Evolutionary conservation across 2,888 invertebrate genomes (phyloP).

Genomic region (Alloplasta piceator): DNA sequence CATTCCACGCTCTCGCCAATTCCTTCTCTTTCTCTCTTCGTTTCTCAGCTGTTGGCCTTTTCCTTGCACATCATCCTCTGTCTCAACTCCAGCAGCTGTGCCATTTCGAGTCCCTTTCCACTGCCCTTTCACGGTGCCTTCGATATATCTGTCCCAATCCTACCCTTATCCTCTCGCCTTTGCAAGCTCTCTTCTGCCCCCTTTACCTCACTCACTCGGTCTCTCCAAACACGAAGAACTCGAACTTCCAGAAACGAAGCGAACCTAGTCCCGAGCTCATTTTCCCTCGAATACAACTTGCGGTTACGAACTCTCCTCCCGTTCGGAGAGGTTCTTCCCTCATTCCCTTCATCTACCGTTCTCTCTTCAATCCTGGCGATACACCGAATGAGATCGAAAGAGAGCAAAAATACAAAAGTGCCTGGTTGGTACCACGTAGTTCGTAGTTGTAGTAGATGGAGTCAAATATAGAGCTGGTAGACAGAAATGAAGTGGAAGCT

Average conservation of each 20-base stretch:
- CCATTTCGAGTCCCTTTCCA: neutral
- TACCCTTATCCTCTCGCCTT: neutral
- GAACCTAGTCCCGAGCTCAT: conserved; percentile 71
- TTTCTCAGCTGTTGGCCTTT: conserved; percentile 34
- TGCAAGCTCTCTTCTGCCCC: conserved; percentile 9
- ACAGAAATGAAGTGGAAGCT: conserved; percentile 60
- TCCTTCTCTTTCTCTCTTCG: conserved; percentile 7
- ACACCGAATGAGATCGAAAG: conserved; percentile 19
- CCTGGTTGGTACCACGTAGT: neutral
- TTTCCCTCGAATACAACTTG: conserved; percentile 75
- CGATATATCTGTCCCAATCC: neutral
- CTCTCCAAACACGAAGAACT: conserved; percentile 63
- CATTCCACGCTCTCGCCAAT: conserved; percentile 62
- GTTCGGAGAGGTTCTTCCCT: conserved; percentile 35
- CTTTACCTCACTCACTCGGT: conserved; percentile 16
- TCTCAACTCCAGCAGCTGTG: neutral
- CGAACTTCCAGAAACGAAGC: conserved; percentile 57
- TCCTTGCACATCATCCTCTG: neutral
- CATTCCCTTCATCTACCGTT: neutral
- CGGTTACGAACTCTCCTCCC: conserved; percentile 70
- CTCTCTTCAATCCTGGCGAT: conserved; percentile 16
- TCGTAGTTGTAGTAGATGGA: conserved; percentile 32
- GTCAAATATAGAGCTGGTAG: conserved; percentile 58
- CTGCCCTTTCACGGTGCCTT: neutral
- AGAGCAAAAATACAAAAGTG: conserved; percentile 18